These are phyloP conservation scores for Fragum fragum DNA, from an alignment of 2,888 invertebrate genomes.

Conservation along the genomic window DNA sequence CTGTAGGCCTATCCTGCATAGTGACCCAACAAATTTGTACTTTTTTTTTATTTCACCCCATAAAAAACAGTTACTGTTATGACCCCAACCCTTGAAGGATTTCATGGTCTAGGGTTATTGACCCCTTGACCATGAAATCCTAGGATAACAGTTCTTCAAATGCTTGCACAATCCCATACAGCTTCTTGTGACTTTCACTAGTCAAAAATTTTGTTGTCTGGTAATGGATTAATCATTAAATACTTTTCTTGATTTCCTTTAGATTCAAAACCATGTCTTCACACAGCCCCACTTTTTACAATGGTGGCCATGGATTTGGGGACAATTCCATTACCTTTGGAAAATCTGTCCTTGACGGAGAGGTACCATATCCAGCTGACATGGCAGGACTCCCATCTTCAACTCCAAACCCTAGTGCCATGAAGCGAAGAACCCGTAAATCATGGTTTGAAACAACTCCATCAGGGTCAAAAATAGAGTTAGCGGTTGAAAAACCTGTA, in stretches of 20 bases:
- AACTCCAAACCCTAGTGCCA: constrained; percentile 58
- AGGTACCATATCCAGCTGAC: constrained; percentile 58
- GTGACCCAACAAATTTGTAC: too few relatives aligned
- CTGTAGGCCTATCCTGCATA: too few relatives aligned
- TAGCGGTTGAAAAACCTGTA: constrained; percentile 63
- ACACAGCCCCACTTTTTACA: neutral
- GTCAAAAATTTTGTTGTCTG: too few relatives aligned
- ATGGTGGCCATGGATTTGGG: neutral
- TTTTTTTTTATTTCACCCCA: too few relatives aligned
- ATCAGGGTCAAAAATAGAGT: constrained; percentile 71
- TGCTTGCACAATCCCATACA: too few relatives aligned
- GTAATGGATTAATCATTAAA: too few relatives aligned
- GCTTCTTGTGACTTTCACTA: too few relatives aligned
- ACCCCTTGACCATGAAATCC: too few relatives aligned
- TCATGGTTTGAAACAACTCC: constrained; percentile 84
- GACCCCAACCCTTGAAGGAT: too few relatives aligned
- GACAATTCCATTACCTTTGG: constrained; percentile 24
- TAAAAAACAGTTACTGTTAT: too few relatives aligned
- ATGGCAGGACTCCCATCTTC: constrained; percentile 65
- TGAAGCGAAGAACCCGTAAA: constrained; percentile 70
- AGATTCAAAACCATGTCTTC: neutral
- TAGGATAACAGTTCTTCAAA: too few relatives aligned
- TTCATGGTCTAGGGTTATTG: too few relatives aligned
- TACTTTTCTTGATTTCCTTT: neutral
- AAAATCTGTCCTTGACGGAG: constrained; percentile 47